Evolutionary conservation across 2,113 vertebrate species (phyloP).

Genomic region (Dinomys branickii): DNA sequence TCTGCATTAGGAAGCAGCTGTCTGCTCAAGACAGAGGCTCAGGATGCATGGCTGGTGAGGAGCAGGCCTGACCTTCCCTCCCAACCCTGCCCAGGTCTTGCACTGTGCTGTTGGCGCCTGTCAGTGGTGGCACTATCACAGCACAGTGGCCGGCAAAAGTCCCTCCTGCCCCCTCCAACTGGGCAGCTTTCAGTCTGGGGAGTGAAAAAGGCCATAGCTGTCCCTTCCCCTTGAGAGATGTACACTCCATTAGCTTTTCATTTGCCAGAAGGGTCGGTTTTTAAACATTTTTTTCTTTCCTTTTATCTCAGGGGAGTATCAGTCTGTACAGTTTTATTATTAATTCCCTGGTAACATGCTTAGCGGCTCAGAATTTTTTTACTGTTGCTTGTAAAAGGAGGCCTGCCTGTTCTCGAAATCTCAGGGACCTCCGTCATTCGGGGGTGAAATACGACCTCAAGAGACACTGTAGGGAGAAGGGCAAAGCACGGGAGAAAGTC

Average conservation of each 20-base stretch:
- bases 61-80: neutral
- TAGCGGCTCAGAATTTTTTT: constrained; percentile 72
- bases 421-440: constrained; percentile 71
- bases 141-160: neutral
- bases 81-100: neutral
- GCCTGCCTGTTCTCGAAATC: constrained; percentile 63
- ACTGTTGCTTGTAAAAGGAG: constrained; percentile 72
- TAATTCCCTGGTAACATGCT: constrained; percentile 78
- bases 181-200: neutral
- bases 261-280: constrained; percentile 71
- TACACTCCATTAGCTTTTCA: constrained; percentile 77
- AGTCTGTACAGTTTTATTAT: constrained; percentile 79
- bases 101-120: neutral
- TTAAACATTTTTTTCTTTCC: constrained; percentile 75
- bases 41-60: neutral
- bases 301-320: constrained; percentile 75
- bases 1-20: neutral
- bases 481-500: neutral
- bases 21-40: neutral
- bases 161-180: neutral
- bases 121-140: neutral
- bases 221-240: neutral
- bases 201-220: neutral
- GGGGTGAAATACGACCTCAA: constrained; percentile 70
- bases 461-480: constrained; percentile 4